These are phyloP conservation scores for Molanna angustata DNA, from an alignment of 2,888 invertebrate species.

Conservation along the genomic window DNA sequence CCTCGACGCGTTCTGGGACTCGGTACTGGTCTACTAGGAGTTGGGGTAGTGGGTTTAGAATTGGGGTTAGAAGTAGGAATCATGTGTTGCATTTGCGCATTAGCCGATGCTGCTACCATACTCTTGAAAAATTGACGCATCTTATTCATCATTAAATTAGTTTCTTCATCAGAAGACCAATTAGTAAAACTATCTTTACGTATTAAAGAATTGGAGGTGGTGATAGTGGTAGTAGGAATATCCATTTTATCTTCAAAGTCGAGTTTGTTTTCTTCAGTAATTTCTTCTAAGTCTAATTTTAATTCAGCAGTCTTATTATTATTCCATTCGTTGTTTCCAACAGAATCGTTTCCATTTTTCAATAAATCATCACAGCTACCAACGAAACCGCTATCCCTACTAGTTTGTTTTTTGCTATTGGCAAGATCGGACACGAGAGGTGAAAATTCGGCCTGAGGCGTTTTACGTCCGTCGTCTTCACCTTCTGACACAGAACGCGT, in stretches of 20 bases:
- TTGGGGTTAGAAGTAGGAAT: slow-evolving; percentile 46
- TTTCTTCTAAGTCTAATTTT: slow-evolving; percentile 58
- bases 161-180: slow-evolving; percentile 93
- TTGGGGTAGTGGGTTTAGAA: slow-evolving; percentile 53
- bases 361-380: slow-evolving; percentile 85
- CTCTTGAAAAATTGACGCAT: slow-evolving; percentile 92
- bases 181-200: slow-evolving; percentile 90
- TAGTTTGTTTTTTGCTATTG: slow-evolving; percentile 74
- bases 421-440: slow-evolving; percentile 57
- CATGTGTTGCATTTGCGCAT: slow-evolving; percentile 43
- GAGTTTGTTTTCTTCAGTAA: slow-evolving; percentile 57
- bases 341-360: slow-evolving; percentile 58
- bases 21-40: slow-evolving; percentile 49
- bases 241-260: slow-evolving; percentile 53
- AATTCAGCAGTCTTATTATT: slow-evolving; percentile 43
- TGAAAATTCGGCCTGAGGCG: slow-evolving; percentile 66
- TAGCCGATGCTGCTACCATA: slow-evolving; percentile 69
- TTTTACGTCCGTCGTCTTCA: slow-evolving; percentile 62
- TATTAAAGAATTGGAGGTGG: slow-evolving; percentile 59
- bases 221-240: slow-evolving; percentile 54
- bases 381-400: slow-evolving; percentile 84
- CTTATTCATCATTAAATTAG: slow-evolving; percentile 92
- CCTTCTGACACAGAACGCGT: slow-evolving; percentile 61
- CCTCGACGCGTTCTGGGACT: slow-evolving; percentile 60
- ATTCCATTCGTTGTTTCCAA: slow-evolving; percentile 29